phyloP scores from a whole-genome alignment of 2,113 vertebrate species.

The Stegostoma tigrinum region DNA sequence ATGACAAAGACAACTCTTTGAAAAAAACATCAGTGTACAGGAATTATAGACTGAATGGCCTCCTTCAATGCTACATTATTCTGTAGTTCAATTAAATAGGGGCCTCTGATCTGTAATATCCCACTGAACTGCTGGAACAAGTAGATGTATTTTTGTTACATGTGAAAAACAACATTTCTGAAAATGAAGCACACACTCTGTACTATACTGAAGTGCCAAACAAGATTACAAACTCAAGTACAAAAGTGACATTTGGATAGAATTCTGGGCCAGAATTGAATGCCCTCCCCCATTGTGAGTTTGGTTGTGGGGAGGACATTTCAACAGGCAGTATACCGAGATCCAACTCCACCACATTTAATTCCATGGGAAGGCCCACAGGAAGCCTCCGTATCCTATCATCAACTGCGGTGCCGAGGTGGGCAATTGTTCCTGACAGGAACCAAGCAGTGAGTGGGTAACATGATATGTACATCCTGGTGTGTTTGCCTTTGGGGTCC shows the following conservation, averaged over 20 bases:
- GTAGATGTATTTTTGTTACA: not conserved
- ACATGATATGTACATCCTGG: too few relatives aligned
- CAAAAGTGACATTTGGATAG: not conserved
- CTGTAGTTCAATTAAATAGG: not conserved
- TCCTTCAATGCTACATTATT: not conserved
- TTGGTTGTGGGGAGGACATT: not conserved
- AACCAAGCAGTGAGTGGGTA: not conserved
- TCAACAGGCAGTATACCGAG: not conserved
- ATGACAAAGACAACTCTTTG: not conserved
- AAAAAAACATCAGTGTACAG: not conserved
- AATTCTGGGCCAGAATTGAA: not conserved
- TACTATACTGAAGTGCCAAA: not conserved
- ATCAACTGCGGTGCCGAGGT: not conserved
- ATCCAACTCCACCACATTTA: too few relatives aligned
- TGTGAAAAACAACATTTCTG: not conserved
- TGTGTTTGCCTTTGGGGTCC: not conserved
- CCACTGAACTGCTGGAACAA: not conserved
- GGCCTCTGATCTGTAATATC: not conserved
- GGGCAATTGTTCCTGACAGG: not conserved
- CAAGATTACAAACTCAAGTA: not conserved
- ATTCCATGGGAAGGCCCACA: too few relatives aligned
- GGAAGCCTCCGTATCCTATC: too few relatives aligned
- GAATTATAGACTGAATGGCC: not conserved
- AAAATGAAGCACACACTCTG: not conserved
- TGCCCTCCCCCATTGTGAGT: too few relatives aligned